Evolutionary conservation across 2,888 invertebrate genomes (phyloP).

Genomic region (Coleophora deauratella): DNA sequence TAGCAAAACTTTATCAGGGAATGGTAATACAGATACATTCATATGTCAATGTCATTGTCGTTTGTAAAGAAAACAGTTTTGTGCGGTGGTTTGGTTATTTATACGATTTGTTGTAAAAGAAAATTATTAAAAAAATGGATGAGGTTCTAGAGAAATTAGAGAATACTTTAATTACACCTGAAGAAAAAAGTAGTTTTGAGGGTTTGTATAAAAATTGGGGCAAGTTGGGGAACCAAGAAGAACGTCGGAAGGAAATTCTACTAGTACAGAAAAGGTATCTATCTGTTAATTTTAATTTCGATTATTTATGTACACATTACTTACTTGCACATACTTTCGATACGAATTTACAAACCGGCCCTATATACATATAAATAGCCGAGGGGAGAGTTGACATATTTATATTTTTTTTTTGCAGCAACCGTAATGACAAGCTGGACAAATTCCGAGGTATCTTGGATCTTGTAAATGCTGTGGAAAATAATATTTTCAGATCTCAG

Average conservation of each 20-base stretch:
- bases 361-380: too few species aligned
- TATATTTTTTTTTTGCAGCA: conserved; percentile 39
- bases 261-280: conserved; percentile 72
- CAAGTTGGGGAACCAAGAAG: conserved; percentile 55
- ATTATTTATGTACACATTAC: neutral
- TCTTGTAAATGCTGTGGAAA: conserved; percentile 40
- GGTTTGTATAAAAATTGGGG: conserved; percentile 57
- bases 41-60: too few species aligned
- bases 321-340: too few species aligned
- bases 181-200: conserved; percentile 29
- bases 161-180: conserved; percentile 20
- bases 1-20: too few species aligned
- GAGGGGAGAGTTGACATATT: too few species aligned
- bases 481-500: conserved; percentile 16
- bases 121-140: too few species aligned
- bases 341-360: too few species aligned
- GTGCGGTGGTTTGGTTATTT: too few species aligned
- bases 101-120: too few species aligned
- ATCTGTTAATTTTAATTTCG: neutral
- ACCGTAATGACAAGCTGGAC: conserved; percentile 61
- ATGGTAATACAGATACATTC: too few species aligned
- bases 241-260: conserved; percentile 70
- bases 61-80: too few species aligned
- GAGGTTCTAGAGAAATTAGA: conserved; percentile 41
- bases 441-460: conserved; percentile 67